Evolutionary conservation across 2,113 vertebrate species (phyloP), one percentile per base, ranked within the genome.

Genomic region (Neolamprologus fasciatus): DNA sequence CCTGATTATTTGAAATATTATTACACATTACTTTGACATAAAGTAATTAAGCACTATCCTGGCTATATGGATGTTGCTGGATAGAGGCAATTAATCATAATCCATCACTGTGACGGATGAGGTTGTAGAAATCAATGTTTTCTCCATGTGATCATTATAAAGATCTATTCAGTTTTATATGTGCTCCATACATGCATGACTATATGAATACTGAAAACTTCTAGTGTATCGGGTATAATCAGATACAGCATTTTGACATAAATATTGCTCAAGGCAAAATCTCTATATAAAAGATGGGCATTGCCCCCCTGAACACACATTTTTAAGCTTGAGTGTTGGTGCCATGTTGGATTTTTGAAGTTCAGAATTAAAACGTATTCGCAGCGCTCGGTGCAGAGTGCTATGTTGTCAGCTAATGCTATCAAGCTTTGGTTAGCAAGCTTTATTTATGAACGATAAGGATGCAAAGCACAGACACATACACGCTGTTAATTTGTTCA

Each of bases 61-160:
- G 40, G 45, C 31, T 84, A 53, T 68, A 45, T 83, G 23, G 40
- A 26, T 10, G 57, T 79, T 92, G 0, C 40, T 47, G 71, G 42
- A 50, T 19, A 61, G 80, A 28, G 83, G 42, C 57, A 80, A 80
- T 89, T 84, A 57, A 68, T 94, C 61, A 85, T 86, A 50, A 80
- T 86, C 50, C 0, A 0, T 81, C 51, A 33, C 51, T 61, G 76
- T 84, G 80, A 80, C 51, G 35, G 73, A 89, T 81, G 63, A 87
- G 82, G 57, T 87, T 28, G 7, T 57, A 63, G 78, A 88, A 53
- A 45, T 85, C 7, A 16, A 17, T 82, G 26, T 91, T 90, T 90
- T 85, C 53, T 66, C 6, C 19, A 89, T 87, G 82, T 82, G 42
- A 90, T 42, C 35, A 14, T 14, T 54, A 80, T 26, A 42, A 55